A percentile compares a stretch with the other conserved stretches of the same genome.
phyloP scores from a whole-genome alignment of 1,140 invertebrate species.

The Stenopsyche tienmushanensis region DNA sequence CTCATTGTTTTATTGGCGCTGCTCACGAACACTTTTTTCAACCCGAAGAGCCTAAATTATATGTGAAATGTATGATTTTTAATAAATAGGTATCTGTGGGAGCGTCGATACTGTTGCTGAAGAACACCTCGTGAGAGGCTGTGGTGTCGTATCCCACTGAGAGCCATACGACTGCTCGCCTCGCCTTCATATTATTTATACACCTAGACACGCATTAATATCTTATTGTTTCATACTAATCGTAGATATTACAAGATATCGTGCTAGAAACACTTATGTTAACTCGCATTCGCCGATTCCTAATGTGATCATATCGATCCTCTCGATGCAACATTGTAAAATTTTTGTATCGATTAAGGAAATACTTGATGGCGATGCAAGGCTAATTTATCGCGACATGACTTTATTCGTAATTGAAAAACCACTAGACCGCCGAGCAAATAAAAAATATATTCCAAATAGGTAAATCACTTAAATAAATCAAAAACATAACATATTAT shows the following conservation, averaged over 20 bases:
- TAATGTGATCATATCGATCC: too few species aligned
- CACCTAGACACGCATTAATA: constrained; percentile 14
- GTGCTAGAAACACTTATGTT: constrained; percentile 1
- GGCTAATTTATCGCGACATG: too few species aligned
- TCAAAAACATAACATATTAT: too few species aligned
- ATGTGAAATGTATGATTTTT: not conserved
- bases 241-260: constrained; percentile 14
- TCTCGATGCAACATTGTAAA: too few species aligned
- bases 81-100: not conserved
- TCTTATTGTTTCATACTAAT: constrained; percentile 23
- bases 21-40: constrained; percentile 5
- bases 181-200: constrained; percentile 18
- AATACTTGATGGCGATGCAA: too few species aligned
- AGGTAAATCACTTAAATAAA: too few species aligned
- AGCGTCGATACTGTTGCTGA: not conserved
- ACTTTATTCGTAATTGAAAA: too few species aligned
- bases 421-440: too few species aligned
- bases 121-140: not conserved
- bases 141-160: constrained; percentile 8
- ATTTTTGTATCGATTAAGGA: too few species aligned
- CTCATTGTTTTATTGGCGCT: constrained; percentile 12
- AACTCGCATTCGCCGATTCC: not conserved
- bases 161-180: not conserved
- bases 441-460: too few species aligned
- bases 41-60: not conserved